Base-by-base conservation (phyloP, 2,113 vertebrate species). In the Ranitomeya imitator region DNA sequence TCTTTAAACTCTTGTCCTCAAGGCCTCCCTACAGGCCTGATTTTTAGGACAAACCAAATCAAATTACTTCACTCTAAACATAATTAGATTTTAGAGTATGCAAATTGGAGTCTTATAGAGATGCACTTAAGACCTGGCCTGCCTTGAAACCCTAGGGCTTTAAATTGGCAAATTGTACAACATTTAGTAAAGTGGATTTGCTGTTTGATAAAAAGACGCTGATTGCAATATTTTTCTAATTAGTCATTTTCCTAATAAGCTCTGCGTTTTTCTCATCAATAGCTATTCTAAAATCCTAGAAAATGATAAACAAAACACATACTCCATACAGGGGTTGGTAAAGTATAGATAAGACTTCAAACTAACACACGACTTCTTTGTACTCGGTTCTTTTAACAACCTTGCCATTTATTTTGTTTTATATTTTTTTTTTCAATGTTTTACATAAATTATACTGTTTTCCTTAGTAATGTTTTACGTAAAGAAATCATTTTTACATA, bases 41-140 rank as follows among this genome's bases (percentile, higher is more conserved):
- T 83, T 88, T 87, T 83, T 84, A 88, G 87, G 80, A 77, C 80
- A 77, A 76, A 88, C 87, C 80, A 76, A 77, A 83, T 84, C 80
- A 88, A 88, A 88, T 88, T 88, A 88, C 69, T 88, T 88, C 51
- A 88, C 59, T 84, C 82, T 84, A 84, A 77, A 84, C 80, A 84
- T 88, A 88, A 88, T 88, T 84, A 84, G 65, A 78, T 63, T 88
- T 83, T 69, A 88, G 80, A 78, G 80, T 83, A 88, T 88, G 80
- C 71, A 84, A 88, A 88, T 77, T 78, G 59, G 45, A 65, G 55
- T 84, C 87, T 84, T 52, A 83, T 71, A 65, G 80, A 77, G 80
- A 88, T 78, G 71, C 81, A 77, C 71, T 88, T 83, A 88, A 83
- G 86, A 84, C 71, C 87, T 88, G 87, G 59, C 80, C 80, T 88